phyloP scores from a whole-genome alignment of 2,888 invertebrate species.

The Rhimphoctona megacephalus region DNA sequence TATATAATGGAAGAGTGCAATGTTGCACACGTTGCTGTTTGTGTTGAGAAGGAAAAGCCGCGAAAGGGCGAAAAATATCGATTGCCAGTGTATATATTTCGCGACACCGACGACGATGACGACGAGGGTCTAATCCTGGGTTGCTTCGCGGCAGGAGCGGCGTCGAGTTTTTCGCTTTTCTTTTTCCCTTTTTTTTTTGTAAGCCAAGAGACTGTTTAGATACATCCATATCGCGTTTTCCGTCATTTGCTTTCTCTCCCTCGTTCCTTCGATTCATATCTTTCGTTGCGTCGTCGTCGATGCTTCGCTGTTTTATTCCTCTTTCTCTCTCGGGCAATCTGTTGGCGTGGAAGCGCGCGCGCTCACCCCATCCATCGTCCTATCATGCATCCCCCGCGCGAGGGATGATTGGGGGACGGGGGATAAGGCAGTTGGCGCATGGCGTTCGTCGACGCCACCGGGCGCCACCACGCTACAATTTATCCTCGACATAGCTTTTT shows the following conservation, averaged over 20 bases:
- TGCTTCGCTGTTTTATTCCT: slow-evolving; percentile 1
- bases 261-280: slow-evolving; percentile 25
- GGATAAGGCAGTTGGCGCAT: slow-evolving; percentile 57
- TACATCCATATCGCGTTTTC: slow-evolving; percentile 9
- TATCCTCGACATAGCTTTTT: slow-evolving; percentile 7
- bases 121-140: slow-evolving; percentile 44
- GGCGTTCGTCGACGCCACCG: slow-evolving; percentile 54
- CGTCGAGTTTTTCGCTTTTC: slow-evolving; percentile 29
- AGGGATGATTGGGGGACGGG: slow-evolving; percentile 20
- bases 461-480: slow-evolving; percentile 44
- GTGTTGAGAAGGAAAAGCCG: slow-evolving; percentile 12
- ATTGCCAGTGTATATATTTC: slow-evolving; percentile 27
- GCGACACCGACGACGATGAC: background rate
- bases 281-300: slow-evolving; percentile 16
- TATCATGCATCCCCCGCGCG: slow-evolving; percentile 52
- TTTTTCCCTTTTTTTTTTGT: slow-evolving; percentile 21
- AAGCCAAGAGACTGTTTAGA: slow-evolving; percentile 25
- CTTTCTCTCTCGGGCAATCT: slow-evolving; percentile 26
- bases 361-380: slow-evolving; percentile 47
- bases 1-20: background rate
- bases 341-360: slow-evolving; percentile 40
- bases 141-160: background rate
- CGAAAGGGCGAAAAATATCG: slow-evolving; percentile 63
- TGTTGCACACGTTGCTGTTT: background rate
- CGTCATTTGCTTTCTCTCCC: slow-evolving; percentile 16